phyloP scores from a whole-genome alignment of 2,113 vertebrate species.

The Antennarius striatus region DNA sequence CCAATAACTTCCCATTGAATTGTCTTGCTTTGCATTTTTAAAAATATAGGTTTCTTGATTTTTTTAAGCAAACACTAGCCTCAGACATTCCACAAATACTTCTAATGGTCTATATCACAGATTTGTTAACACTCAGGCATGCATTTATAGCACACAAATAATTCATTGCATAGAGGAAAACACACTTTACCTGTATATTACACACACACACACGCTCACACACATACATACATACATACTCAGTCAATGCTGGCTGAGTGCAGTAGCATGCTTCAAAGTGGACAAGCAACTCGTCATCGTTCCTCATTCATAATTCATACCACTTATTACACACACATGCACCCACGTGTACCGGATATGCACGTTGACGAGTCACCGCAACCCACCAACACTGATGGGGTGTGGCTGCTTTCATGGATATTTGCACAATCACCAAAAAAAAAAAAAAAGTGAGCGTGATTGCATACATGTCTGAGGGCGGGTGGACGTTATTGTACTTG shows the following conservation, averaged over 20 bases:
- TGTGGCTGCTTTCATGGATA: slow-evolving; percentile 24
- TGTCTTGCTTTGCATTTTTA: too few species aligned
- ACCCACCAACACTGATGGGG: slow-evolving; percentile 35
- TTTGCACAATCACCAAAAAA: slow-evolving; percentile 33
- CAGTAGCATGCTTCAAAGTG: slow-evolving; percentile 32
- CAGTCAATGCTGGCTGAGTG: slow-evolving; percentile 9
- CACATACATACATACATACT: background rate
- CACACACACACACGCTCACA: background rate
- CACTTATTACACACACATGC: slow-evolving; percentile 17
- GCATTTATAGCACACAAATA: too few species aligned
- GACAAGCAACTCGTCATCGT: slow-evolving; percentile 43
- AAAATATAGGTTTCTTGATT: too few species aligned
- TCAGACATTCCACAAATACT: too few species aligned
- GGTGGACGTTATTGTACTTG: slow-evolving; percentile 12
- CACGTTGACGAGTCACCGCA: slow-evolving; percentile 43
- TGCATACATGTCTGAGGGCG: background rate
- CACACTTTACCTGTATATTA: too few species aligned
- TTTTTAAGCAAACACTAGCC: too few species aligned
- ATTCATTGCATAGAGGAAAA: too few species aligned
- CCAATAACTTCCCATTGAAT: too few species aligned
- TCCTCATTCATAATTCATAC: slow-evolving; percentile 74
- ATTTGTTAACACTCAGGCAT: too few species aligned
- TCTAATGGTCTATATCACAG: too few species aligned
- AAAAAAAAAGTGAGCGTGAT: slow-evolving; percentile 5
- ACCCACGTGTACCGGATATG: slow-evolving; percentile 28